Evolutionary conservation across 1,140 invertebrate genomes (phyloP).

Genomic region (Atta texana): DNA sequence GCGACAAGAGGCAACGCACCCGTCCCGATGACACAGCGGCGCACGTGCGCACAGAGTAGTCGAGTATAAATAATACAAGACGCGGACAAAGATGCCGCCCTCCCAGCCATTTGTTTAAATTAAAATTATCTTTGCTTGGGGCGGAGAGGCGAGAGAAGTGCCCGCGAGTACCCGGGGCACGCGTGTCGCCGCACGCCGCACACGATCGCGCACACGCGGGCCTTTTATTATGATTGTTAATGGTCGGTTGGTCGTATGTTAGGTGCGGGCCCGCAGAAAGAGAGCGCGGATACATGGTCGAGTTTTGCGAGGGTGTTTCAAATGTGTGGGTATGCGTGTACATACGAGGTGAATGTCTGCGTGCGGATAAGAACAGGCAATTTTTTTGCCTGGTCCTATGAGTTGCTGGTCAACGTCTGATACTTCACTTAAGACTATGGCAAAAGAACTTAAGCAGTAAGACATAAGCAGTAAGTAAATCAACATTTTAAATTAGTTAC

Average conservation of each 20-base stretch:
- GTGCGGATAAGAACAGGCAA: neutral
- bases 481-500: too few species aligned
- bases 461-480: too few species aligned
- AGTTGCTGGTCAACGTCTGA: neutral
- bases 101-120: constrained; percentile 86
- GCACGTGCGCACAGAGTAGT: constrained; percentile 84
- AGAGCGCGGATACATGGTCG: constrained; percentile 37
- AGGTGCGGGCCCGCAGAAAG: constrained; percentile 62
- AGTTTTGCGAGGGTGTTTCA: constrained; percentile 27
- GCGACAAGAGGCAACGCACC: constrained; percentile 81
- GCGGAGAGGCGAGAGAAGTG: constrained; percentile 40
- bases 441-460: too few species aligned
- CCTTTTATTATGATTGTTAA: constrained; percentile 86
- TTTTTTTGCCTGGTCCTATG: neutral
- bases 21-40: constrained; percentile 85
- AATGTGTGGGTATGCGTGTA: neutral
- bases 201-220: constrained; percentile 65
- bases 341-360: neutral
- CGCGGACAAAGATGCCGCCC: constrained; percentile 86
- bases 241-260: constrained; percentile 75
- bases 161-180: constrained; percentile 26
- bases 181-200: constrained; percentile 76
- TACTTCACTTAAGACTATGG: neutral
- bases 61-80: constrained; percentile 86
- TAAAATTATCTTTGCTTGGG: constrained; percentile 84